Evolutionary conservation across 2,797 vertebrate genomes (phyloP).

Genomic region (Poeciliopsis paucimaculata): DNA sequence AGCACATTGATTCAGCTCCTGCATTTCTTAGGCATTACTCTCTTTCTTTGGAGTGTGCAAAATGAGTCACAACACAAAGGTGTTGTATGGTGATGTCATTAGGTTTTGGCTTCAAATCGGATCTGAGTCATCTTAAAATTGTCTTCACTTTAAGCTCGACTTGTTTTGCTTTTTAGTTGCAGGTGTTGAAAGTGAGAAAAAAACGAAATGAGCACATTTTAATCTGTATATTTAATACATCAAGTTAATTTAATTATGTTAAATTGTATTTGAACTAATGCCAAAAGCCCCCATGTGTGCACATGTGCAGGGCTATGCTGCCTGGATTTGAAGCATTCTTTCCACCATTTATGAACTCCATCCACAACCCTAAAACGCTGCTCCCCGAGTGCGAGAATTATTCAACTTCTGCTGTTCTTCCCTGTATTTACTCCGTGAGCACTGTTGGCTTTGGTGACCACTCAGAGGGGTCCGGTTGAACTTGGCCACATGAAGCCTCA

Average conservation of each 20-base stretch:
- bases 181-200: not conserved
- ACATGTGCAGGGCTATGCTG: conserved; percentile 17
- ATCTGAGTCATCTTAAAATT: not conserved
- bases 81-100: not conserved
- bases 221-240: not conserved
- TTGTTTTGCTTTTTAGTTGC: not conserved
- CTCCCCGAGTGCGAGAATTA: conserved; percentile 53
- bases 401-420: conserved; percentile 74
- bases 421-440: conserved; percentile 66
- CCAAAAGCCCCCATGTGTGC: conserved; percentile 3
- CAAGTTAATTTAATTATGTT: not conserved
- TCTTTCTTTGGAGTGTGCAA: not conserved
- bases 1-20: not conserved
- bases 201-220: not conserved
- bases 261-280: not conserved
- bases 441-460: conserved; percentile 55
- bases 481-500: conserved; percentile 52
- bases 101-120: not conserved
- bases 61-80: not conserved
- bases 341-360: conserved; percentile 36
- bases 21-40: not conserved
- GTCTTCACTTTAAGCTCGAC: not conserved
- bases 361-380: conserved; percentile 32
- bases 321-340: conserved; percentile 23
- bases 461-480: conserved; percentile 62